These are phyloP conservation scores for Dorcus parallelipipedus DNA, from an alignment of 2,888 invertebrate genomes.

Conservation along the genomic window DNA sequence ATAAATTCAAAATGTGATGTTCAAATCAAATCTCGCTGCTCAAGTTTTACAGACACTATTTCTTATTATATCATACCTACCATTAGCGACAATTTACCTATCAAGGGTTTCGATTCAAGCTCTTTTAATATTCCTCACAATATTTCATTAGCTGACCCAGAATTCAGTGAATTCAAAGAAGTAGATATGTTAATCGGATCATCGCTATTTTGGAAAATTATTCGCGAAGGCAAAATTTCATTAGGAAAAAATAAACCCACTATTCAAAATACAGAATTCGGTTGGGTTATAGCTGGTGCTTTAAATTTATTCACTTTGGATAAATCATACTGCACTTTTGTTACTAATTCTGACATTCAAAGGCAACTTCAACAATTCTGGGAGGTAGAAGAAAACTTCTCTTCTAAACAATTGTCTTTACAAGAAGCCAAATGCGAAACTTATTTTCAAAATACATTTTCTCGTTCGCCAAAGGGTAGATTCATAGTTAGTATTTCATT, in stretches of 20 bases:
- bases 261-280: conserved; percentile 9
- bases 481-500: no score
- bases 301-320: not conserved
- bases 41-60: not conserved
- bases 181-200: conserved; percentile 6
- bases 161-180: not conserved
- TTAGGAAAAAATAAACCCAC: not conserved
- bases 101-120: not conserved
- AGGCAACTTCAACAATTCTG: conserved; percentile 5
- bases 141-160: conserved; percentile 8
- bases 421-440: no score
- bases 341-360: not conserved
- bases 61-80: conserved; percentile 1
- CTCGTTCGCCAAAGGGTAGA: no score
- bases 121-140: conserved; percentile 7
- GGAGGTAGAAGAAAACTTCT: conserved; percentile 8
- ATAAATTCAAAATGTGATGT: no score
- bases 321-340: not conserved
- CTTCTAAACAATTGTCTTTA: no score
- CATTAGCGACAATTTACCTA: not conserved
- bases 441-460: no score
- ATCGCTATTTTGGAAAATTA: conserved; percentile 8
- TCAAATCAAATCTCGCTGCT: not conserved
- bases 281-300: conserved; percentile 7
- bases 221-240: conserved; percentile 3